phyloP scores from a whole-genome alignment of 1,140 invertebrate species.

The Chlorops oryzae region DNA sequence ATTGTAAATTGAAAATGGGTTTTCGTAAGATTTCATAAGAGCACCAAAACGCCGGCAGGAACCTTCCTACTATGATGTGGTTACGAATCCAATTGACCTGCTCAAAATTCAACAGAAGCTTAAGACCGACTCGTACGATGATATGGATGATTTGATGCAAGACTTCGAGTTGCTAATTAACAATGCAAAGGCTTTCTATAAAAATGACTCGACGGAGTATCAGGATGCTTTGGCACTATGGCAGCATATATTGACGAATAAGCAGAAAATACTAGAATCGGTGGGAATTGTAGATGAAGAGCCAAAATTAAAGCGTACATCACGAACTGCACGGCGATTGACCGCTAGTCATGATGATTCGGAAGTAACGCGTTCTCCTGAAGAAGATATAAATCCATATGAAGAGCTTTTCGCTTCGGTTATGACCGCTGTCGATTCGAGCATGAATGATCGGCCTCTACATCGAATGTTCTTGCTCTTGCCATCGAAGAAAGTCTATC shows the following conservation, averaged over 20 bases:
- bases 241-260: slow-evolving; percentile 67
- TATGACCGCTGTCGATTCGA: slow-evolving; percentile 68
- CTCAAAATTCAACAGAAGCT: slow-evolving; percentile 88
- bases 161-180: slow-evolving; percentile 84
- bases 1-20: too few species aligned
- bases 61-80: slow-evolving; percentile 84
- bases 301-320: slow-evolving; percentile 29
- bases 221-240: slow-evolving; percentile 87
- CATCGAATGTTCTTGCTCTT: slow-evolving; percentile 82
- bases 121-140: slow-evolving; percentile 90
- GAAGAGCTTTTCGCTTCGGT: slow-evolving; percentile 80
- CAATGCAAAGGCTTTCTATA: slow-evolving; percentile 92
- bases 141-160: slow-evolving; percentile 77
- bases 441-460: slow-evolving; percentile 72
- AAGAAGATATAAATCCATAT: slow-evolving; percentile 65
- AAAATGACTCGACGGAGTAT: slow-evolving; percentile 77
- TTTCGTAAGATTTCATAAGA: slow-evolving; percentile 88
- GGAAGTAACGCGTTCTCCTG: slow-evolving; percentile 62
- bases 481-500: slow-evolving; percentile 87
- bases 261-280: slow-evolving; percentile 51
- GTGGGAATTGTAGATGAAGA: slow-evolving; percentile 30
- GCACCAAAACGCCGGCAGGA: slow-evolving; percentile 87
- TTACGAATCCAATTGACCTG: slow-evolving; percentile 88
- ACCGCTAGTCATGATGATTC: slow-evolving; percentile 49
- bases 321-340: slow-evolving; percentile 33